Evolutionary conservation across 2,888 invertebrate species (phyloP).

Genomic region (Hesperia comma): DNA sequence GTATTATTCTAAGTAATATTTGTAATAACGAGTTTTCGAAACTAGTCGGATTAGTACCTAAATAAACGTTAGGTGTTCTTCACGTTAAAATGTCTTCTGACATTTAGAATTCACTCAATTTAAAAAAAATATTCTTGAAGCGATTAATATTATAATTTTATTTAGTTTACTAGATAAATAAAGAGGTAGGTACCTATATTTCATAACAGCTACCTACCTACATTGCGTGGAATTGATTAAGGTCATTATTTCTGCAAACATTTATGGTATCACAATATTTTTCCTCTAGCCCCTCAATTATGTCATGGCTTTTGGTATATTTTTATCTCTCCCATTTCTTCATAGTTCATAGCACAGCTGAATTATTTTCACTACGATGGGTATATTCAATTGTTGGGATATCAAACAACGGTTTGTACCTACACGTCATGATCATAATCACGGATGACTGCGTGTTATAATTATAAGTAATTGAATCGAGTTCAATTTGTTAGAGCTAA

Average conservation of each 20-base stretch:
- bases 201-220: background rate
- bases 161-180: no score
- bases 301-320: slow-evolving; percentile 23
- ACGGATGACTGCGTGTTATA: slow-evolving; percentile 9
- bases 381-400: slow-evolving; percentile 16
- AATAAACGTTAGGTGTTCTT: no score
- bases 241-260: slow-evolving; percentile 3
- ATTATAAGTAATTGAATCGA: slow-evolving; percentile 3
- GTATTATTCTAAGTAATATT: no score
- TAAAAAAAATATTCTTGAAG: no score
- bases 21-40: no score
- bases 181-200: no score
- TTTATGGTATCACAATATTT: background rate
- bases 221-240: slow-evolving; percentile 9
- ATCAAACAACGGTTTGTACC: slow-evolving; percentile 6
- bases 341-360: slow-evolving; percentile 29
- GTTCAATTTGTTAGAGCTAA: background rate
- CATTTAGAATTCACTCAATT: no score
- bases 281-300: slow-evolving; percentile 23
- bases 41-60: no score
- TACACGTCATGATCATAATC: slow-evolving; percentile 5
- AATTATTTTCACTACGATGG: slow-evolving; percentile 19
- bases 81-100: no score
- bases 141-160: no score
- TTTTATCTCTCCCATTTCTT: slow-evolving; percentile 21